Evolutionary conservation across 2,888 invertebrate genomes (phyloP).

Genomic region (Selenia dentaria): DNA sequence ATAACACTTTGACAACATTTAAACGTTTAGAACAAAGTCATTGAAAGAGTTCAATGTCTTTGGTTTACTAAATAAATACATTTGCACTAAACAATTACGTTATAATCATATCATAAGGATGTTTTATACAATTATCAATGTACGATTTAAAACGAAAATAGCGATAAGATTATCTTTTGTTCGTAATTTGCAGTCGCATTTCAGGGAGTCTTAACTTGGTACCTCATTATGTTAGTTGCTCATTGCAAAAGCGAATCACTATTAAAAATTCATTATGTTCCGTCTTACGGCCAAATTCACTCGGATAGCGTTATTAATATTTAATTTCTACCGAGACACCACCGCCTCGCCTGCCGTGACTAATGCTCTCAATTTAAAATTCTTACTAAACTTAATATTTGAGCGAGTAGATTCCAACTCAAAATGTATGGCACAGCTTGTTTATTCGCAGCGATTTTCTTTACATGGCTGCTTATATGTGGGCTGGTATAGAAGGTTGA

Average conservation of each 20-base stretch:
- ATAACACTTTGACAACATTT: too few relatives aligned
- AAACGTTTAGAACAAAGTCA: too few relatives aligned
- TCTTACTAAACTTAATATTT: conserved; percentile 81
- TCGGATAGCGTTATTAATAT: conserved; percentile 77
- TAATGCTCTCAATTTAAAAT: conserved; percentile 79
- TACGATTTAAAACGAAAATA: too few relatives aligned
- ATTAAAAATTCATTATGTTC: conserved; percentile 77
- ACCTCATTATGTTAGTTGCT: conserved; percentile 75
- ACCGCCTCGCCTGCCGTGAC: conserved; percentile 39
- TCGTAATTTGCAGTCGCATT: too few relatives aligned
- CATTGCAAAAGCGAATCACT: conserved; percentile 69
- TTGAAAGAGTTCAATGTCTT: too few relatives aligned
- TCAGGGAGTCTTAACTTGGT: conserved; percentile 51
- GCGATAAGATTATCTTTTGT: too few relatives aligned
- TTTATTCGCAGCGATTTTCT: conserved; percentile 62
- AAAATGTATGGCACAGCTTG: conserved; percentile 49
- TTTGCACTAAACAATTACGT: too few relatives aligned
- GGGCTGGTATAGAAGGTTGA: conserved; percentile 26
- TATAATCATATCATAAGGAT: too few relatives aligned
- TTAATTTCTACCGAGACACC: conserved; percentile 69
- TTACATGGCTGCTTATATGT: conserved; percentile 55
- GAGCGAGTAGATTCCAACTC: conserved; percentile 60
- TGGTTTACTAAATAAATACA: too few relatives aligned
- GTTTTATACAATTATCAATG: too few relatives aligned
- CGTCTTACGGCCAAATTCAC: conserved; percentile 58